Conservation (phyloP, 1,140 invertebrate species). For the Pinna nobilis region DNA sequence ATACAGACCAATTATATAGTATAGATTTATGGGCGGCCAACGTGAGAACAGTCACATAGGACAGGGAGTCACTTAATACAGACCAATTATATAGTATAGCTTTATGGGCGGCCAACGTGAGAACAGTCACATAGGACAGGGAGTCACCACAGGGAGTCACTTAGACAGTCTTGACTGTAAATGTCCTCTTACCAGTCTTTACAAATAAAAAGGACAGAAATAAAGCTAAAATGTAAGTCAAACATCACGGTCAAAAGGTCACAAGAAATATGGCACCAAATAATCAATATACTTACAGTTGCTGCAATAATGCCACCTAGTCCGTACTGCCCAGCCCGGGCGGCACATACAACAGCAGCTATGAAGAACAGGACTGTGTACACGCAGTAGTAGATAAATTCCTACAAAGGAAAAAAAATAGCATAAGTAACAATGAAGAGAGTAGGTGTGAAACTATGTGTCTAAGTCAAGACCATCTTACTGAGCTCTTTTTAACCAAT, state of each 20-base stretch:
- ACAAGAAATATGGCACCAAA: slow-evolving; percentile 52
- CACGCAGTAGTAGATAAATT: slow-evolving; percentile 84
- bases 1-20: too few relatives aligned
- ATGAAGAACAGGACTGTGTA: slow-evolving; percentile 81
- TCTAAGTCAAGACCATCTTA: not conserved
- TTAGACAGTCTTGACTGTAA: too few relatives aligned
- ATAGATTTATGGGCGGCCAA: too few relatives aligned
- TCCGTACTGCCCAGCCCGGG: slow-evolving; percentile 24
- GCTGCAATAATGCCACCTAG: slow-evolving; percentile 48
- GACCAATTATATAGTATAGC: too few relatives aligned
- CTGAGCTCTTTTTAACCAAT: too few relatives aligned
- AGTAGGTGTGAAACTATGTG: not conserved
- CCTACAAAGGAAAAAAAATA: slow-evolving; percentile 72
- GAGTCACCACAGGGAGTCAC: slow-evolving; percentile 14
- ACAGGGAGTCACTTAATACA: too few relatives aligned
- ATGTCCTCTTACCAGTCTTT: slow-evolving; percentile 47
- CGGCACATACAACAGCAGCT: slow-evolving; percentile 60
- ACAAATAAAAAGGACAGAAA: slow-evolving; percentile 67
- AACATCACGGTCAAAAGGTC: slow-evolving; percentile 68
- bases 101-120: slow-evolving; percentile 55
- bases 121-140: slow-evolving; percentile 50
- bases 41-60: too few relatives aligned
- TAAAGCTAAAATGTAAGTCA: slow-evolving; percentile 53
- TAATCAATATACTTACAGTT: slow-evolving; percentile 54
- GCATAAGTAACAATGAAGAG: not conserved